Percentiles rank a stretch among this genome's conserved stretches.
These are phyloP conservation scores for Hypotaenidia okinawae DNA, from an alignment of 2,797 vertebrate species.

Conservation along the genomic window DNA sequence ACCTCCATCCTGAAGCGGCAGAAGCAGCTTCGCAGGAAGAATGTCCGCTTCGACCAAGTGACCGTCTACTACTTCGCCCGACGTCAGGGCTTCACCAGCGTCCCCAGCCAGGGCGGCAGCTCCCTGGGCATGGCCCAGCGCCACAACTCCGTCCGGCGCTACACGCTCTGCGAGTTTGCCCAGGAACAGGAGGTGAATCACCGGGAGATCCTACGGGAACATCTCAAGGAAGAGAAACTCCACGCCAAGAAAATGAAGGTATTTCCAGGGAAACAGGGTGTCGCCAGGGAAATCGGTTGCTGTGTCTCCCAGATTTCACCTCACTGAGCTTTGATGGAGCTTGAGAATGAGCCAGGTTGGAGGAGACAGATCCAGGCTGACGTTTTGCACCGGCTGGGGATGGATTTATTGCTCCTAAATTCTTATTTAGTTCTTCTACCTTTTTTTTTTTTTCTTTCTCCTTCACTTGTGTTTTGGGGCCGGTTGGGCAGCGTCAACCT, in stretches of 20 bases:
- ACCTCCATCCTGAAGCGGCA: constrained; percentile 92
- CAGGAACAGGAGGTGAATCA: constrained; percentile 92
- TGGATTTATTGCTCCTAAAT: accelerated
- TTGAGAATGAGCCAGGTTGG: accelerated
- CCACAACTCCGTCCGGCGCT: constrained; percentile 90
- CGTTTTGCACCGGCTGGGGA: accelerated
- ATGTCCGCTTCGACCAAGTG: constrained; percentile 92
- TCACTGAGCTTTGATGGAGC: background rate
- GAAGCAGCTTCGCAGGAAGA: constrained; percentile 88
- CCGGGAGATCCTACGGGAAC: constrained; percentile 87
- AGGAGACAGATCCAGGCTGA: background rate
- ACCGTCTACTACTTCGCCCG: constrained; percentile 96
- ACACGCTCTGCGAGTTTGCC: constrained; percentile 94
- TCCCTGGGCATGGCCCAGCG: constrained; percentile 94
- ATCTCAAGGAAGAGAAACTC: constrained; percentile 95
- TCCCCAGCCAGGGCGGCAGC: constrained; percentile 96
- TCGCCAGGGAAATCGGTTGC: no score
- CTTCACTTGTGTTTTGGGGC: no score
- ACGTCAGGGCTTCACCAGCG: constrained; percentile 94
- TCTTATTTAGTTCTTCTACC: background rate
- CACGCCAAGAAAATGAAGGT: constrained; percentile 96
- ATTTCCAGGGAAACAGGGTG: background rate
- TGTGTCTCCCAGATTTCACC: no score
- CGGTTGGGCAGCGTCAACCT: background rate
- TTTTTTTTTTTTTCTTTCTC: background rate